Evolutionary conservation across 1,140 invertebrate genomes (phyloP).

Genomic region (Aethina tumida): DNA sequence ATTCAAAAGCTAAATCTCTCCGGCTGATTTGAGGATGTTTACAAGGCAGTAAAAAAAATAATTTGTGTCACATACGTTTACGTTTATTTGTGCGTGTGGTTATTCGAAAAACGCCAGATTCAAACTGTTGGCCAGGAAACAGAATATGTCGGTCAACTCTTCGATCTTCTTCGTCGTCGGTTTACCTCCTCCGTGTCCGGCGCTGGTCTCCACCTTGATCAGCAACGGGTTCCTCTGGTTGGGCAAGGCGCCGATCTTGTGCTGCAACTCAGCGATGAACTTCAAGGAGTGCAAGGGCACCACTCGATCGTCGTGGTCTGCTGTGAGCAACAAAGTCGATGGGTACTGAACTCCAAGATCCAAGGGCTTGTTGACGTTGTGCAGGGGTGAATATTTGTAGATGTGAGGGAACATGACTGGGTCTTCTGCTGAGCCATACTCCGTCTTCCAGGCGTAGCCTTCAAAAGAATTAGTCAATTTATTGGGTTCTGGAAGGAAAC

Average conservation of each 20-base stretch:
- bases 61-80: no score
- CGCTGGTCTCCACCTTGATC: slow-evolving; percentile 85
- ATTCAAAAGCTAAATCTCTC: no score
- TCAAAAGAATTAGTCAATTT: no score
- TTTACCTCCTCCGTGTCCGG: slow-evolving; percentile 93
- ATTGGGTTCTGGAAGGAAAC: no score
- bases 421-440: slow-evolving; percentile 89
- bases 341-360: slow-evolving; percentile 65
- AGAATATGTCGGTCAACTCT: no score
- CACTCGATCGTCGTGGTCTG: slow-evolving; percentile 96
- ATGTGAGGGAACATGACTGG: slow-evolving; percentile 81
- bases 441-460: slow-evolving; percentile 93
- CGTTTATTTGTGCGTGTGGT: no score
- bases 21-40: no score
- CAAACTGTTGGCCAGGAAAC: no score
- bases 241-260: slow-evolving; percentile 50
- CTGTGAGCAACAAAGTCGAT: slow-evolving; percentile 80
- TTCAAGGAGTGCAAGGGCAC: slow-evolving; percentile 94
- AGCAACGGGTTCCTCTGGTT: slow-evolving; percentile 81
- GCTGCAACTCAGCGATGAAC: slow-evolving; percentile 84
- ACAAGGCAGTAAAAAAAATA: no score
- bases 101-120: no score
- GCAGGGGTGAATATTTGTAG: slow-evolving; percentile 88
- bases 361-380: slow-evolving; percentile 71
- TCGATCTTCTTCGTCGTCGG: slow-evolving; percentile 89